A percentile compares a stretch with the other conserved stretches of the same genome.
These are phyloP conservation scores for Anas platyrhynchos DNA, from an alignment of 2,113 vertebrate genomes.

Conservation along the genomic window DNA sequence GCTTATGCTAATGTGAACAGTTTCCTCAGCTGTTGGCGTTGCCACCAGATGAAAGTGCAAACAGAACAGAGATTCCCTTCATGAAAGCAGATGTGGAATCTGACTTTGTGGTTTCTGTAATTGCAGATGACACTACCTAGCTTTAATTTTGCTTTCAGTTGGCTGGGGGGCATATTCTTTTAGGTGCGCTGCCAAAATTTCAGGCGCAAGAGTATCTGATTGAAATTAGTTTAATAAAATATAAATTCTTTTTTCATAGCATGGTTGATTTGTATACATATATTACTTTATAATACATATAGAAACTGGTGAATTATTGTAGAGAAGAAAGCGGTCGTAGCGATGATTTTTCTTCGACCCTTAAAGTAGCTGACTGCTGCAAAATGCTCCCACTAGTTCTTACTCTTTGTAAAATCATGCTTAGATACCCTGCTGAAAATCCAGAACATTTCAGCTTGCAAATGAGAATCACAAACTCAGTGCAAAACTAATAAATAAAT, in stretches of 20 bases:
- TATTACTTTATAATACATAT: neutral
- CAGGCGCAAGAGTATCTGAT: neutral
- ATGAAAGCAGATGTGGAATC: neutral
- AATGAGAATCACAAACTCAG: neutral
- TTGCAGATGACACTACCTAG: neutral
- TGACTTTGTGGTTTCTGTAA: neutral
- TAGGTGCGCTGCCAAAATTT: neutral
- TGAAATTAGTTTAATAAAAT: neutral
- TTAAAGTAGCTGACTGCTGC: neutral
- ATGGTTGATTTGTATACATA: neutral
- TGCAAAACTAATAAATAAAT: neutral
- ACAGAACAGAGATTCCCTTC: neutral
- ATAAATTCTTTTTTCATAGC: neutral
- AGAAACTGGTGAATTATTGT: neutral
- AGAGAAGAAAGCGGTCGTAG: neutral
- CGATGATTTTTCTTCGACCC: neutral
- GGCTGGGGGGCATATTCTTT: neutral
- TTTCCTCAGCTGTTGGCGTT: neutral
- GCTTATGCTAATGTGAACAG: fast-evolving
- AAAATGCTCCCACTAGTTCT: neutral
- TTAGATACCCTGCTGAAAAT: neutral
- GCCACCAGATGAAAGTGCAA: neutral
- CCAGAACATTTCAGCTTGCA: neutral
- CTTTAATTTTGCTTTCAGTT: neutral
- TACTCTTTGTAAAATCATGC: neutral